phyloP scores from a whole-genome alignment of 2,113 vertebrate genomes.

The Origma solitaria region DNA sequence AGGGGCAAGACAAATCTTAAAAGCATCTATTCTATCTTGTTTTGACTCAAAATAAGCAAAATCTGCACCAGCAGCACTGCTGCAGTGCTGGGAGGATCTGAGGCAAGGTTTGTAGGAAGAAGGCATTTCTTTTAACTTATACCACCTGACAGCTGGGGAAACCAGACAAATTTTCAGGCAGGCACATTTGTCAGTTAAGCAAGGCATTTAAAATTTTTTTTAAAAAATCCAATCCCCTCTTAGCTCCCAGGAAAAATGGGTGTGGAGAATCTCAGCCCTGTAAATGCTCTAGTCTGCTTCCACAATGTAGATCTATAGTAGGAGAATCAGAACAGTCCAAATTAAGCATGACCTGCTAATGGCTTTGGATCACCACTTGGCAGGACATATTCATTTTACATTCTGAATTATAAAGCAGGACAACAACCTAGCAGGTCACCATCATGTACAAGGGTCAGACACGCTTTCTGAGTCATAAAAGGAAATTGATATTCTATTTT shows the following conservation, averaged over 20 bases:
- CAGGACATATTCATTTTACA: not conserved
- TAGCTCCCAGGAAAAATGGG: not conserved
- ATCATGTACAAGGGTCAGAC: not conserved
- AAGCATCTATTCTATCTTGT: not conserved
- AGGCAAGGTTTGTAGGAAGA: not conserved
- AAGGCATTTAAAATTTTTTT: not conserved
- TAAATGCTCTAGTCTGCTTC: not conserved
- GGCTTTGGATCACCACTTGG: fast-evolving
- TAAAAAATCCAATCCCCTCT: not conserved
- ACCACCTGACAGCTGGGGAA: not conserved
- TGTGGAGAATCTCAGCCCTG: not conserved
- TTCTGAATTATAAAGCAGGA: not conserved
- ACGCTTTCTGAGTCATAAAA: not conserved
- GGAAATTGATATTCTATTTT: not conserved
- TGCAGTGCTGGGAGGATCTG: not conserved
- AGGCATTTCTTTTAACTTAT: not conserved
- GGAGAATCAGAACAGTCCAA: not conserved
- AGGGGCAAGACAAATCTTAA: not conserved
- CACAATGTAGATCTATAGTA: not conserved
- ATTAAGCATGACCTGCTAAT: not conserved
- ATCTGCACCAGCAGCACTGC: not conserved
- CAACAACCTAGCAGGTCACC: not conserved
- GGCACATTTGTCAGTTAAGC: not conserved
- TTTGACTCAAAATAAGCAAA: not conserved
- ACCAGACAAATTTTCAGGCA: not conserved